Base-by-base conservation (phyloP, 2,113 vertebrate genomes). In the Hipposideros armiger region DNA sequence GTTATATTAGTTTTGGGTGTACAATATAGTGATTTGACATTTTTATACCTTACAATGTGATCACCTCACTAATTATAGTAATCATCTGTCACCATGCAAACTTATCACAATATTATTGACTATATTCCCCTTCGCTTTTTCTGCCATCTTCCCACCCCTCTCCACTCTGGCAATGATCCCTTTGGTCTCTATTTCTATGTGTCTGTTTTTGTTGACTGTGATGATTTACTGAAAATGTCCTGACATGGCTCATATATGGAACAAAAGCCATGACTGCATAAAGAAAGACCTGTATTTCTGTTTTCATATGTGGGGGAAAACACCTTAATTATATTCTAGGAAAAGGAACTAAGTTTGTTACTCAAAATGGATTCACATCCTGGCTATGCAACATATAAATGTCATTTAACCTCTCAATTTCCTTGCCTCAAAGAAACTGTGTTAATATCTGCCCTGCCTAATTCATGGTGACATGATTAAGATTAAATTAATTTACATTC, bases 401-500 rank as follows among this genome's bases (percentile, higher is more conserved):
- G 13, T 52, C 28, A 78, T 78, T 96, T 94, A 84, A 69, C 26
- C 2, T 95, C 42, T 32, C 36, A 83, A 52, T 87, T 89, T 90
- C 5, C 56, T 69, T 84, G 50, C 28, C 30, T 93, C 7, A 73
- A 66, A 87, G 3, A 16, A 62, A n/a, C 30, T 13, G 5, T 60
- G 28, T 73, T 40, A 69, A 47, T 80, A 56, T 3, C 4, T 87
- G 1, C 4, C 52, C 60, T 89, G 26, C n/a, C 7, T 77, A 72
- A 91, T 85, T 87, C 30, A 76, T 32, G 6, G 73, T 77, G 22
- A 67, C 4, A 28, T 72, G 50, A 67, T 66, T 42, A 74, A 90
- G 66, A 73, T 76, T 47, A 52, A 87, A 73, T 50, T 62, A 66
- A 90, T 66, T 94, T 60, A 47, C 0, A 45, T 50, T 58, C 3